Evolutionary conservation across 2,888 invertebrate species (phyloP).

Genomic region (Eristalis arbustorum): DNA sequence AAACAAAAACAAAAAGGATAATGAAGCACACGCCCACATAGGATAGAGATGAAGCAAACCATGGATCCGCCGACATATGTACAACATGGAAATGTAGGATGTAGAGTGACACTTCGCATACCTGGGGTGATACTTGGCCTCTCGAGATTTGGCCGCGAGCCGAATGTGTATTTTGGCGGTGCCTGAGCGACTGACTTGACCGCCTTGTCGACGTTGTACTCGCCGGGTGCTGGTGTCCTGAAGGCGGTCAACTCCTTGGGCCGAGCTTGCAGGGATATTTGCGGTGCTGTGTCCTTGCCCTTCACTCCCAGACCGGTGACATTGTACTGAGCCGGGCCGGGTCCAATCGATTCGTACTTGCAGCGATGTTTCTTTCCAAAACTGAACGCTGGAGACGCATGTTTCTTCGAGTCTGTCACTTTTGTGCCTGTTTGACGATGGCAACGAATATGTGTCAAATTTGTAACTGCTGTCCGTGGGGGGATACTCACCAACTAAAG

Average conservation of each 20-base stretch:
- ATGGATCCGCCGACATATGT: slow-evolving; percentile 61
- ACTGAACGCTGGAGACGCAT: slow-evolving; percentile 90
- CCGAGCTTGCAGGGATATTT: slow-evolving; percentile 90
- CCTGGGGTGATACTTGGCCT: slow-evolving; percentile 86
- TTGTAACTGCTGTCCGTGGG: not conserved
- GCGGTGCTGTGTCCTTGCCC: slow-evolving; percentile 89
- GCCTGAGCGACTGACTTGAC: slow-evolving; percentile 80
- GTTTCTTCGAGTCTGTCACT: slow-evolving; percentile 88
- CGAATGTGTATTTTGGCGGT: slow-evolving; percentile 88
- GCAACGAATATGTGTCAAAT: not conserved
- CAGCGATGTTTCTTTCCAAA: slow-evolving; percentile 86
- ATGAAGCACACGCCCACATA: slow-evolving; percentile 44
- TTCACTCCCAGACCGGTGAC: slow-evolving; percentile 91
- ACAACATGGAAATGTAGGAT: slow-evolving; percentile 51
- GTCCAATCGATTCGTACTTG: slow-evolving; percentile 84
- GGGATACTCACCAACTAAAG: slow-evolving; percentile 86
- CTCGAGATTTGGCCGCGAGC: slow-evolving; percentile 84
- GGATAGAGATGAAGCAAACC: slow-evolving; percentile 50
- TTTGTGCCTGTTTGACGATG: slow-evolving; percentile 83
- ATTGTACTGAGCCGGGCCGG: slow-evolving; percentile 95
- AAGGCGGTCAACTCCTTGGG: slow-evolving; percentile 79
- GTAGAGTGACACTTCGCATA: slow-evolving; percentile 76
- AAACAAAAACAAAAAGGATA: slow-evolving; percentile 3
- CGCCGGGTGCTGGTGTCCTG: slow-evolving; percentile 93
- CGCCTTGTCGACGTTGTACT: slow-evolving; percentile 90